Conservation (phyloP, 2,797 vertebrate species). For the Choloepus didactylus region DNA sequence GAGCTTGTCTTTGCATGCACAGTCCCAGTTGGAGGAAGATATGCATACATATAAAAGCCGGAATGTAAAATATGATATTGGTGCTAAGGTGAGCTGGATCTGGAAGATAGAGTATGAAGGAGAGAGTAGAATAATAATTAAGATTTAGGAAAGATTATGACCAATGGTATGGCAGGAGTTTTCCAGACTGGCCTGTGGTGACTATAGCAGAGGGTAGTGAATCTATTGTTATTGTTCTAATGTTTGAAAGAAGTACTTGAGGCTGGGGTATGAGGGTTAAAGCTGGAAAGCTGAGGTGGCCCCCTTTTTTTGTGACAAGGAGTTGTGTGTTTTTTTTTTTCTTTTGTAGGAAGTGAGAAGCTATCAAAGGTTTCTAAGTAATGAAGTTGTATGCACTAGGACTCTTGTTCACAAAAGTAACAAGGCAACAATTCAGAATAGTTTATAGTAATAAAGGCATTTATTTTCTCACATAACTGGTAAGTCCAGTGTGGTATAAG, state of each 20-base stretch:
- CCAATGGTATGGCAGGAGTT: not conserved
- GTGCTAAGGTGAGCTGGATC: not conserved
- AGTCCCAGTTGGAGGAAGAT: not conserved
- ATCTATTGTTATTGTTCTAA: not conserved
- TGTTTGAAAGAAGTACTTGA: not conserved
- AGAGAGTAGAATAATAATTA: slow-evolving; percentile 46
- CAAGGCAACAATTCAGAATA: slow-evolving; percentile 17
- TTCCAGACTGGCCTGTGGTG: not conserved
- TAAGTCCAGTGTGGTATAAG: not conserved
- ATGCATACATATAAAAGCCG: not conserved
- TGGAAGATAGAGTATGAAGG: not conserved
- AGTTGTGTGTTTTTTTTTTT: not conserved
- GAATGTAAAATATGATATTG: not conserved
- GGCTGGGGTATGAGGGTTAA: not conserved
- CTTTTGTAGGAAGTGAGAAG: slow-evolving; percentile 9
- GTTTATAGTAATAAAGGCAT: not conserved
- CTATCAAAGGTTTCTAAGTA: slow-evolving; percentile 55
- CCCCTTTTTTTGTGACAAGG: not conserved
- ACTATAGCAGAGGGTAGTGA: not conserved
- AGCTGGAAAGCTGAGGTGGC: not conserved
- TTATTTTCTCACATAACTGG: not conserved
- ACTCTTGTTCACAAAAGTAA: not conserved
- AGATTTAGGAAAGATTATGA: not conserved
- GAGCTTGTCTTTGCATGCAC: not conserved
- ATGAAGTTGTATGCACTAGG: not conserved